phyloP scores from a whole-genome alignment of 2,888 invertebrate species.

The Dysmachus trigonus region DNA sequence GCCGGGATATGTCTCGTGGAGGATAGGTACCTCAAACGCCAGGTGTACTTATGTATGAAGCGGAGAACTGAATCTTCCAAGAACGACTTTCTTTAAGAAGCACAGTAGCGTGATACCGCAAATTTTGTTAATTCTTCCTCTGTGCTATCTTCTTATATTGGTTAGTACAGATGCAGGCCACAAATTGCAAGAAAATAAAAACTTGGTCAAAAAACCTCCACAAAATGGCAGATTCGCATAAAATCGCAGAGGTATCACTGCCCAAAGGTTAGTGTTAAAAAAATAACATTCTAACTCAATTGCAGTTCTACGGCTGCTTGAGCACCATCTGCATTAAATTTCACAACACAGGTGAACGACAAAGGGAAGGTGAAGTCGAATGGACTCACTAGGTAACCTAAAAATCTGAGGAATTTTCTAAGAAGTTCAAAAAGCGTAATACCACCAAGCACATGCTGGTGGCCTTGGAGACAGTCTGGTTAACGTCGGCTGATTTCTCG shows the following conservation, averaged over 20 bases:
- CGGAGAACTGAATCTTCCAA: background rate
- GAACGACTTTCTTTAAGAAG: background rate
- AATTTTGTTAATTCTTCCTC: background rate
- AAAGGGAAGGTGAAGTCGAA: background rate
- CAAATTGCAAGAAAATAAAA: background rate
- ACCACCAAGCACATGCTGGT: background rate
- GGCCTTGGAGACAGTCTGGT: background rate
- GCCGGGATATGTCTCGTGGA: background rate
- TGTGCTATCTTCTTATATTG: background rate
- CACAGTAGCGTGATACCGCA: background rate
- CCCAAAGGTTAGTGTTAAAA: background rate
- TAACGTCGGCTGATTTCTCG: background rate
- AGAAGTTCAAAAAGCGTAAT: background rate
- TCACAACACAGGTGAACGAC: background rate
- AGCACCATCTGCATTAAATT: background rate
- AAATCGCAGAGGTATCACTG: background rate
- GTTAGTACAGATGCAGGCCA: background rate
- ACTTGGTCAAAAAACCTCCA: background rate
- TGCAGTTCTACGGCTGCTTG: background rate
- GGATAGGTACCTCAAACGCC: background rate
- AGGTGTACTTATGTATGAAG: background rate
- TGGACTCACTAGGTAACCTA: background rate
- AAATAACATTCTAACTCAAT: background rate
- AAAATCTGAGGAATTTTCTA: background rate
- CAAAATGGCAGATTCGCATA: background rate